Base-by-base conservation (phyloP, 2,113 vertebrate genomes). In the Zapornia atra region DNA sequence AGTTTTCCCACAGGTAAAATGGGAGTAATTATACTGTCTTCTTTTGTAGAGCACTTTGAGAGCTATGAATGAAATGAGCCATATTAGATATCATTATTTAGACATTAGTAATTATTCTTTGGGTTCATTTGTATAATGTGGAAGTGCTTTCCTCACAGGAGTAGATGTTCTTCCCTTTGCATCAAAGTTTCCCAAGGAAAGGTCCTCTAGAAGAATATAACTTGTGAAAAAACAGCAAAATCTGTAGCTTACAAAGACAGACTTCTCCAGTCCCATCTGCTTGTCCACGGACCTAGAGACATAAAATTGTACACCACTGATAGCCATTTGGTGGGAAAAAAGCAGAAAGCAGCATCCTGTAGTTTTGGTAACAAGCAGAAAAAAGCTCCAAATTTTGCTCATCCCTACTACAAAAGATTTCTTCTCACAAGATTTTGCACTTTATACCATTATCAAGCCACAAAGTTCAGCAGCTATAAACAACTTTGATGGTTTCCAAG, bases 1-100 rank as follows among this genome's bases (percentile, higher is more conserved):
- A 70, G 10, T 92, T 94, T 96, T 83, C 82, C 75, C 85, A 80
- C 87, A 96, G 71, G 88, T 96, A 88, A 90, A 72, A 82, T 53
- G 34, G 26, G 61, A 84, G 20, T 72, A 92, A 90, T 95, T 66
- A 86, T 10, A 50, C 31, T 72, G 73, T 77, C 36, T 95, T 93
- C 34, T 76, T 86, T 94, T 77, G 78, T 31, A 84, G 59, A 77
- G 48, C 34, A 86, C 42, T 96, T 87, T 82, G 53, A 81, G 75
- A 91, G 72, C 53, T 64, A 88, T 73, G 70, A 93, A 48, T 87
- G 90, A 81, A 82, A 79, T 36, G 12, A 96, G 29, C 33, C 69
- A 60, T 51, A 48, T 64, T 87, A 79, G 42, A 89, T 79, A 87
- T 44, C 33, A 82, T 87, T 94, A 89, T 71, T 91, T 76, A 89